phyloP scores from a whole-genome alignment of 2,113 vertebrate genomes.

The Hipposideros armiger region DNA sequence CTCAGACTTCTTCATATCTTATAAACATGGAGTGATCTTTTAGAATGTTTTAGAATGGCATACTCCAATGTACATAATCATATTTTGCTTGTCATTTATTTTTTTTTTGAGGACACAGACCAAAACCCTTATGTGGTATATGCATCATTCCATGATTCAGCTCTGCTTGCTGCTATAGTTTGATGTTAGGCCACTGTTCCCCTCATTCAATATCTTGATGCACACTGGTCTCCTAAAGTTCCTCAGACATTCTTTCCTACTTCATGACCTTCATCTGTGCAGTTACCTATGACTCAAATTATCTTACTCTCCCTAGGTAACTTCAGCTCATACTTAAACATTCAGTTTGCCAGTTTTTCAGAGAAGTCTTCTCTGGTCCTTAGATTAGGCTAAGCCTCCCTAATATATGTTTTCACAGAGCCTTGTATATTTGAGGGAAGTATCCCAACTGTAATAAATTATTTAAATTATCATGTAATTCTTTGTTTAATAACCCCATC shows the following conservation, averaged over 20 bases:
- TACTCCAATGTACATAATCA: neutral
- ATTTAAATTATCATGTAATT: neutral
- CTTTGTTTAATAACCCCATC: neutral
- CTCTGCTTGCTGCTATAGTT: neutral
- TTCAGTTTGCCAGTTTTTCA: neutral
- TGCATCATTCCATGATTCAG: neutral
- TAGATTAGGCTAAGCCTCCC: neutral
- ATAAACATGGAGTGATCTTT: neutral
- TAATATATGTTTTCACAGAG: neutral
- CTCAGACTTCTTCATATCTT: neutral
- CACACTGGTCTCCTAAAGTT: neutral
- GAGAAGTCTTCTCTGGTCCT: neutral
- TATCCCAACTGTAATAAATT: neutral
- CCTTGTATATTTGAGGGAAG: neutral
- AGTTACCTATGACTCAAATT: neutral
- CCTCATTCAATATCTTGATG: neutral
- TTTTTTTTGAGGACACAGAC: neutral
- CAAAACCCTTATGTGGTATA: neutral
- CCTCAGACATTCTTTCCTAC: neutral
- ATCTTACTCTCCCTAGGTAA: neutral
- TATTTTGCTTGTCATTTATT: neutral
- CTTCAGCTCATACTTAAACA: neutral
- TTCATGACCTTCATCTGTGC: neutral
- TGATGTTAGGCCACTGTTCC: neutral
- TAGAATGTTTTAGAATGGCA: neutral